Evolutionary conservation across 2,113 vertebrate genomes (phyloP), one percentile per base, ranked within the genome.

Genomic region (mouse (Mus musculus)): DNA sequence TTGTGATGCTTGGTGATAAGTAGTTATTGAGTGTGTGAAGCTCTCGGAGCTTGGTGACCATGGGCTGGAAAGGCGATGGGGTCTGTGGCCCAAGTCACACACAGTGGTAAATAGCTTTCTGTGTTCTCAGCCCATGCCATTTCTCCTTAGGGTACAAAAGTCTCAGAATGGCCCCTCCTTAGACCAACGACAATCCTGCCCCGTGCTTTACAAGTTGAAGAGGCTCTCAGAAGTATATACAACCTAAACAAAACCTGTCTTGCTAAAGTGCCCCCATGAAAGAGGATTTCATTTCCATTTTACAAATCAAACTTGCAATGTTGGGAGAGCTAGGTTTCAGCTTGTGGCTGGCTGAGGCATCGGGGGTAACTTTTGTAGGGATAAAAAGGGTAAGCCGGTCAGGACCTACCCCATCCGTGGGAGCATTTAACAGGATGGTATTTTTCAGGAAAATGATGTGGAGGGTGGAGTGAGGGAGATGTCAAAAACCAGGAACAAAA

Each of bases 401-500:
- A 20, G 76, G 77, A 90, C n/a, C 1, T 1, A 33, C 42, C 42
- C 22, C 61, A 20, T 88, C 91, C 54, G 0, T 0, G 36, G 26
- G 52, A n/a, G 61, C 77, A 63, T 89, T 91, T 24, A 20, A 76
- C 92, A 78, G 88, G 61, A 92, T 2, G 11, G n/a, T 49, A 24
- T 92, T 65, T 85, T 49, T 30, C 28, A 52, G 22, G 69, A 14
- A 20, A 54, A 24, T 20, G 11, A 61, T 84, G 39, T 28, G 5
- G 67, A 59, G 88, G 30, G 78, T 52, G 22, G 76, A 30, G 19
- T 87, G 42, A n/a, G 71, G 90, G 63, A 89, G 73, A 95, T 91
- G 78, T 97, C 63, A 91, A 88, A 96, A 89, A 92, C 75, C 56
- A 52, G 76, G 67, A 97, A 75, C 63, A 76, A 49, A 97, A 97